Evolutionary conservation across 2,113 vertebrate species (phyloP).

Genomic region (Tenrec ecaudatus): DNA sequence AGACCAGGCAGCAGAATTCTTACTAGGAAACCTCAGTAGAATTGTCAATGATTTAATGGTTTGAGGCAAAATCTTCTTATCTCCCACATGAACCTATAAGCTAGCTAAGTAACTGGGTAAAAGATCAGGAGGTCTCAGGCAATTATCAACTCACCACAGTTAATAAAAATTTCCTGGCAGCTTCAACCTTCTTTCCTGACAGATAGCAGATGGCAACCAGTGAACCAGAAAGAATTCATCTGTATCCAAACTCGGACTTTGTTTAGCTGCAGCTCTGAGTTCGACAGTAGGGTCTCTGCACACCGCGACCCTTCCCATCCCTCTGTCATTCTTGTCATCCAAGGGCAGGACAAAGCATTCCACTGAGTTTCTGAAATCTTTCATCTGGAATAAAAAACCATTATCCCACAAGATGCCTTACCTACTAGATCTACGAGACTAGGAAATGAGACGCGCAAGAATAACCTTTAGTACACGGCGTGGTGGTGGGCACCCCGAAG

Average conservation of each 20-base stretch:
- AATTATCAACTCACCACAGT: background rate
- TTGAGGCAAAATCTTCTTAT: background rate
- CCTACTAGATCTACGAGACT: no score
- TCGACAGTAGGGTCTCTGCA: background rate
- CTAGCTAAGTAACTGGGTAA: background rate
- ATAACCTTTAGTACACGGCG: rapidly evolving
- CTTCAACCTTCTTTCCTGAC: background rate
- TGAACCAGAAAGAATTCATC: background rate
- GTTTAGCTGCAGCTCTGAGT: background rate
- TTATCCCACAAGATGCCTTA: background rate
- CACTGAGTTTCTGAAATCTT: background rate
- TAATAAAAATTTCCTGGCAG: background rate
- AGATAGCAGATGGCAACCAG: background rate
- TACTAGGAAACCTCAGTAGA: background rate
- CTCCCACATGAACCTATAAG: background rate
- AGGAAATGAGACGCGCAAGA: background rate
- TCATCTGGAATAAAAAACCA: background rate
- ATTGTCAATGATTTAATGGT: background rate
- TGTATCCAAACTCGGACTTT: background rate
- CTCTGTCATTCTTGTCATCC: background rate
- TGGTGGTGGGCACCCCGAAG: background rate
- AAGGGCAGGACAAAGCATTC: background rate
- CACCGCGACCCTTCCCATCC: background rate
- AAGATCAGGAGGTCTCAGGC: background rate
- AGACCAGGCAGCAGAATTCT: background rate